phyloP scores from a whole-genome alignment of 2,888 invertebrate species.

The Schizotus pectinicornis region DNA sequence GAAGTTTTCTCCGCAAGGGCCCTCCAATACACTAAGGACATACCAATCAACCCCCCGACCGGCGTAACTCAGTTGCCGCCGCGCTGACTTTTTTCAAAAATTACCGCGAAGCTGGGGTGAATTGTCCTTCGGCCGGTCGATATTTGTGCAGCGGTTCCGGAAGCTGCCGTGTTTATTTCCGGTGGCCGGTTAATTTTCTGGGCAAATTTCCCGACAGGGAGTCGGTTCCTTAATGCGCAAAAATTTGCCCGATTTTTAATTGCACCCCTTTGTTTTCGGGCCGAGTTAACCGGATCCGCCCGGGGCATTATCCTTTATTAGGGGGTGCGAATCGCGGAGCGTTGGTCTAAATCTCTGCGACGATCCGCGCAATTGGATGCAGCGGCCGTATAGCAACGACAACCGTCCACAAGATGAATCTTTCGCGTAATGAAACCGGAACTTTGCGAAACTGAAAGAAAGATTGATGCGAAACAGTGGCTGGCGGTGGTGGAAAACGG shows the following conservation, averaged over 20 bases:
- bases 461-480: constrained; percentile 48
- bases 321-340: not conserved
- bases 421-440: constrained; percentile 54
- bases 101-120: no score
- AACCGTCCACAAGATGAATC: constrained; percentile 51
- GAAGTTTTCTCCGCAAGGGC: no score
- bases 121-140: not conserved
- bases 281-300: not conserved
- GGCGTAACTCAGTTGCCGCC: no score
- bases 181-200: not conserved
- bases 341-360: constrained; percentile 9
- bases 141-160: not conserved
- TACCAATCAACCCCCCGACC: no score
- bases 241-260: not conserved
- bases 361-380: constrained; percentile 23
- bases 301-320: constrained; percentile 11
- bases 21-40: no score
- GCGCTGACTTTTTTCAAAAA: no score
- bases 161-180: not conserved
- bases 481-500: constrained; percentile 29
- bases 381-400: constrained; percentile 17
- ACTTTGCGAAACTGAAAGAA: constrained; percentile 46
- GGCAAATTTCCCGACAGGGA: not conserved
- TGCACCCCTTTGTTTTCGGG: not conserved
- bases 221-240: not conserved